These are phyloP conservation scores for Aethes cnicana DNA, from an alignment of 2,888 invertebrate species.

Conservation along the genomic window DNA sequence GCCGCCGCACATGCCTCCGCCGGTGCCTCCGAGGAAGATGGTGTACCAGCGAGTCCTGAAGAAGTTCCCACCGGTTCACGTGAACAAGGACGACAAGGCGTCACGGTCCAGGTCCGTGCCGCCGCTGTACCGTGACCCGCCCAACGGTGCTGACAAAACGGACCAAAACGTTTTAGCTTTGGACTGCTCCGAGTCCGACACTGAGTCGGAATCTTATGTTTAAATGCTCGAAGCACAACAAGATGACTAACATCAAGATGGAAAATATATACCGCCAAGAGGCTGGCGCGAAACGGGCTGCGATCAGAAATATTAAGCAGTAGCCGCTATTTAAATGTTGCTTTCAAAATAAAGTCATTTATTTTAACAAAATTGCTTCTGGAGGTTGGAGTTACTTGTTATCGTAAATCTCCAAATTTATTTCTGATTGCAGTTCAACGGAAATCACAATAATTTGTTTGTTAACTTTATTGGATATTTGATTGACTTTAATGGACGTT, in stretches of 20 bases:
- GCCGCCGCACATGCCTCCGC: conserved; percentile 82
- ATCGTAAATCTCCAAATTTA: background rate
- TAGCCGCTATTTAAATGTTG: conserved; percentile 1
- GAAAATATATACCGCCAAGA: conserved; percentile 2
- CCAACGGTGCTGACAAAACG: conserved; percentile 60
- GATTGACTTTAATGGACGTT: conserved; percentile 20
- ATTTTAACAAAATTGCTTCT: conserved; percentile 14
- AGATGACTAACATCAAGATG: conserved; percentile 32
- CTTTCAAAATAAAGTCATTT: background rate
- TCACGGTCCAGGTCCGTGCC: conserved; percentile 75
- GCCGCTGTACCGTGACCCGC: conserved; percentile 70
- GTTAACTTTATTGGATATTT: conserved; percentile 17
- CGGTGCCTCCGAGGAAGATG: conserved; percentile 82
- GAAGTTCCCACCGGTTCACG: conserved; percentile 85
- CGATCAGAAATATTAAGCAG: conserved; percentile 21
- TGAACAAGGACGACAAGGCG: conserved; percentile 81
- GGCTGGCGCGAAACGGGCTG: conserved; percentile 10
- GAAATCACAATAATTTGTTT: conserved; percentile 22
- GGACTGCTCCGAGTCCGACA: conserved; percentile 76
- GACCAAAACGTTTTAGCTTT: conserved; percentile 66
- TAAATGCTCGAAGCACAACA: conserved; percentile 46
- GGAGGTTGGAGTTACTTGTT: conserved; percentile 8
- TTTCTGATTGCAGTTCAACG: conserved; percentile 16
- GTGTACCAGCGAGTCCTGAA: conserved; percentile 78
- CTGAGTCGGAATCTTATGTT: conserved; percentile 79